Evolutionary conservation across 2,888 invertebrate species (phyloP).

Genomic region (Patella ulyssiponensis): DNA sequence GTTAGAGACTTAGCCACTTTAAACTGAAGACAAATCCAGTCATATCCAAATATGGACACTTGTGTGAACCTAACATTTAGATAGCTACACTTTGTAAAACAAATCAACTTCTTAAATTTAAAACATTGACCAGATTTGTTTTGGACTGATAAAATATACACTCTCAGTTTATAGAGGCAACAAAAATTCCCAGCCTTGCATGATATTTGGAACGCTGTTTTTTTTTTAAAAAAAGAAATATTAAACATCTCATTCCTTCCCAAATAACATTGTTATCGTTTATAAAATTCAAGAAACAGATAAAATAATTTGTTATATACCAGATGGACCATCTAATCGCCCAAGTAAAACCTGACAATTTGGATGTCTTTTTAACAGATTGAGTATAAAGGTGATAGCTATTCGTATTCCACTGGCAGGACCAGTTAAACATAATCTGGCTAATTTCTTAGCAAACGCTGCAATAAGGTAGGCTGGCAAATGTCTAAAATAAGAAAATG

Average conservation of each 20-base stretch:
- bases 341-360: slow-evolving; percentile 64
- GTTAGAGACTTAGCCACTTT: too few species aligned
- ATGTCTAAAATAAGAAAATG: slow-evolving; percentile 77
- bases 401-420: slow-evolving; percentile 75
- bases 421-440: slow-evolving; percentile 87
- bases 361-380: slow-evolving; percentile 88
- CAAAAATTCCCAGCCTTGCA: too few species aligned
- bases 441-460: slow-evolving; percentile 91
- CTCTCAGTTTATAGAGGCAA: too few species aligned
- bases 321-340: slow-evolving; percentile 45
- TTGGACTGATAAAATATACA: too few species aligned
- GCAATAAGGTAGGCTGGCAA: slow-evolving; percentile 92
- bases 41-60: too few species aligned
- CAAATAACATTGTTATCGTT: background rate
- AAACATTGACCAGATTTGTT: too few species aligned
- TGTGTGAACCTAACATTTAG: too few species aligned
- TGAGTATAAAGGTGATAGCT: slow-evolving; percentile 80
- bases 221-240: background rate
- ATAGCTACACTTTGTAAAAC: too few species aligned
- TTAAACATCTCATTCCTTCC: background rate
- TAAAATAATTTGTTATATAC: slow-evolving; percentile 25
- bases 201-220: too few species aligned
- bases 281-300: background rate
- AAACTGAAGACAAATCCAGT: too few species aligned
- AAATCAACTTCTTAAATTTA: too few species aligned